Base-by-base conservation (phyloP, 2,113 vertebrate species). In the Rhadina sibilatrix region DNA sequence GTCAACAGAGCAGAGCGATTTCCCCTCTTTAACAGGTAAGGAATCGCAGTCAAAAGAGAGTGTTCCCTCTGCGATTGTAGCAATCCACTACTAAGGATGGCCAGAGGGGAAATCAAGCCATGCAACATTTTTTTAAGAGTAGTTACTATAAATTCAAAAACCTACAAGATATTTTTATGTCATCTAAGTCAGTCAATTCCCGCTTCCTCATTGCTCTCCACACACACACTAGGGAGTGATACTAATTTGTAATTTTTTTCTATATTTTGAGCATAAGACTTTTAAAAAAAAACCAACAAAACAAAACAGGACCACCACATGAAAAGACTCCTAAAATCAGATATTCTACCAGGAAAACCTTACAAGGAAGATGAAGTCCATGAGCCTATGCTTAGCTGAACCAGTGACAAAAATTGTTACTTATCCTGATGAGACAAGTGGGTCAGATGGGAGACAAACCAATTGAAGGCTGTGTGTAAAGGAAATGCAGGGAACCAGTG, bases 281-380 rank as follows among this genome's bases (percentile, higher is more conserved):
- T 44, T 1, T 1, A 1, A 15, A 23, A 68, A 68, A 59, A 20
- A 1, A 2, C 2, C 21, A 47, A 23, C 7, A 40, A 72, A 79
- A 53, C 7, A 15, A 60, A 38, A 66, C 6, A 54, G 30, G 53
- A 49, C 4, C 11, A 50, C 31, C 40, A 35, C 0, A 1, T 22
- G 68, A 65, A 61, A 90, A 80, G 17, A 47, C 27, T 47, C 24
- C 27, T 64, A 46, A 80, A 71, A 74, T 50, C 3, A 61, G 69
- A 59, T 47, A n/a, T 30, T 17, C 59, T 69, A 8, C 9, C 46
- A 49, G 10, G 4, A 17, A 22, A 86, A 49, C 16, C 23, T 75
- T 71, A 64, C 9, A 63, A 74, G 72, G 33, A 80, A 59, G 35
- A 35, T 44, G 25, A 77, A 63, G 15, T 20, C 22, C 31, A 40